Evolutionary conservation across 2,113 vertebrate genomes (phyloP).

Genomic region (Prinia subflava): DNA sequence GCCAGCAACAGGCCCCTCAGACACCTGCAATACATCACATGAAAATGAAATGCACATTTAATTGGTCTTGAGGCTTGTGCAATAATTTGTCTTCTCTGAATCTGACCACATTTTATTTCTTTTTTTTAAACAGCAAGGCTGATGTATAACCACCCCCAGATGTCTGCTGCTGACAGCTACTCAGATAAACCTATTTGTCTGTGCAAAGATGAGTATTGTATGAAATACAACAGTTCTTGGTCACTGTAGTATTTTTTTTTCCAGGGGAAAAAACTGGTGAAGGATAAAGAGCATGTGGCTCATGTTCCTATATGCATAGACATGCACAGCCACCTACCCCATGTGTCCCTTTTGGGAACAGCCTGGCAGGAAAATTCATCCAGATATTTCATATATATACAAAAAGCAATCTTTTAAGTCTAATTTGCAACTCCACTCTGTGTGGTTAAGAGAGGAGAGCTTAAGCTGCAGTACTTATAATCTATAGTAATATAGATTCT

Average conservation of each 20-base stretch:
- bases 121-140: neutral
- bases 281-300: neutral
- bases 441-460: neutral
- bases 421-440: neutral
- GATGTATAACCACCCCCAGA: neutral
- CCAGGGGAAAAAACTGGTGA: neutral
- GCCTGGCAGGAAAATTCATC: neutral
- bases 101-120: neutral
- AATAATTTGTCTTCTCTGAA: neutral
- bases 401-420: neutral
- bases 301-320: neutral
- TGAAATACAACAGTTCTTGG: neutral
- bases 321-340: neutral
- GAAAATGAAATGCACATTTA: neutral
- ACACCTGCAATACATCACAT: neutral
- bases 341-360: neutral
- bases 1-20: neutral
- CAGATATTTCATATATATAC: neutral
- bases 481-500: fast-evolving
- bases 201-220: neutral
- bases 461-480: neutral
- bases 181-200: neutral
- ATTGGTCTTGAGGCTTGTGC: neutral
- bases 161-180: neutral
- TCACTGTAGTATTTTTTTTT: neutral